Percentiles rank a stretch among this genome's conserved stretches.
phyloP scores from a whole-genome alignment of 2,888 invertebrate genomes.

The Coremacera marginata region DNA sequence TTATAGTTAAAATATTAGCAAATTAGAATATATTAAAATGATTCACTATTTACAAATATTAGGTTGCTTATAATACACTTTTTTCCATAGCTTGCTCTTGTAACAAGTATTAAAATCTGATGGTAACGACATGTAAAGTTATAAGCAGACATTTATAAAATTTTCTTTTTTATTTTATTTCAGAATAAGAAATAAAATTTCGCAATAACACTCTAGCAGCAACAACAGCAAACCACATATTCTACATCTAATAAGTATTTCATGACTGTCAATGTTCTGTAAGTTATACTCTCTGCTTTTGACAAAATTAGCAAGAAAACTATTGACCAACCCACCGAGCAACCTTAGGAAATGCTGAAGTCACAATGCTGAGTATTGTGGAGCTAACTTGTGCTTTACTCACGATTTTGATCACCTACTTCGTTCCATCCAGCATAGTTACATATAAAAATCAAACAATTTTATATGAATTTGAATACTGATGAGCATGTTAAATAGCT shows the following conservation, averaged over 20 bases:
- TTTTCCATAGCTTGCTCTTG: too few species aligned
- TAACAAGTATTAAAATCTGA: background rate
- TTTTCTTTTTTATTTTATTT: background rate
- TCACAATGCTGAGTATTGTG: too few species aligned
- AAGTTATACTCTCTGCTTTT: background rate
- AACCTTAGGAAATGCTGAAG: too few species aligned
- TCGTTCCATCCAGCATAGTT: background rate
- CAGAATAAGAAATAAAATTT: background rate
- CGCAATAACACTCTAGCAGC: background rate
- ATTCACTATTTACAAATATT: too few species aligned
- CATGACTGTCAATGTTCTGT: background rate
- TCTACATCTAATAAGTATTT: background rate
- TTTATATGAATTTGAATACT: background rate
- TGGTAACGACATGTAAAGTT: background rate
- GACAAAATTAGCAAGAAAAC: too few species aligned
- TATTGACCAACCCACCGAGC: too few species aligned
- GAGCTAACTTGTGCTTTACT: too few species aligned
- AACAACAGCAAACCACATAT: background rate
- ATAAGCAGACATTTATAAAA: background rate
- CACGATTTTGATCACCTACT: too few species aligned
- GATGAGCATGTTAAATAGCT: background rate
- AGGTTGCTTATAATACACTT: too few species aligned
- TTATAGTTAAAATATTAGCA: too few species aligned
- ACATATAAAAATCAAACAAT: background rate
- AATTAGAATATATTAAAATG: too few species aligned